Evolutionary conservation across 1,140 invertebrate genomes (phyloP).

Genomic region (Atopsyche davidsoni): DNA sequence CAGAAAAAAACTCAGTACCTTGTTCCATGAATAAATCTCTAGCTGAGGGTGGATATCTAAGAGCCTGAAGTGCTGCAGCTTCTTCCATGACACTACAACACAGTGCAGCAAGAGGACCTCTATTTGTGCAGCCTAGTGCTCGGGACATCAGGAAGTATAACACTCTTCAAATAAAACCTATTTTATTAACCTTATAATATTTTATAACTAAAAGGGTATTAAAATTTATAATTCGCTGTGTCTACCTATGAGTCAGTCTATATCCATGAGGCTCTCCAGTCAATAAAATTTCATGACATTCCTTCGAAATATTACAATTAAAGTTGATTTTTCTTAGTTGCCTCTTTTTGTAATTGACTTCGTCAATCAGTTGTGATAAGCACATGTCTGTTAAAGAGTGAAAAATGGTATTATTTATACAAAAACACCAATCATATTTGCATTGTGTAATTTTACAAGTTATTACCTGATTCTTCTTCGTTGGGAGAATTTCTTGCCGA

Average conservation of each 20-base stretch:
- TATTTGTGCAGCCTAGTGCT: slow-evolving; percentile 8
- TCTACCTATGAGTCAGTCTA: slow-evolving; percentile 18
- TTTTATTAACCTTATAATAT: neutral
- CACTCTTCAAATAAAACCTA: slow-evolving; percentile 12
- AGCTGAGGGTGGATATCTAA: slow-evolving; percentile 1
- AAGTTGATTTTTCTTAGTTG: neutral
- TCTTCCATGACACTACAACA: slow-evolving; percentile 20
- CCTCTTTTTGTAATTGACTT: neutral
- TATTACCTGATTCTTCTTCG: slow-evolving; percentile 19
- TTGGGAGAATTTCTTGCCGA: slow-evolving; percentile 13
- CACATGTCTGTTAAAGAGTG: slow-evolving; percentile 16
- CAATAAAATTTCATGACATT: slow-evolving; percentile 10
- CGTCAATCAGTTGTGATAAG: slow-evolving; percentile 17
- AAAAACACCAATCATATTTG: too few species aligned
- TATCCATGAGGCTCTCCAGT: slow-evolving; percentile 13
- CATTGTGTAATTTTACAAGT: neutral
- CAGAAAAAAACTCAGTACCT: slow-evolving; percentile 13
- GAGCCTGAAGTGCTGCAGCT: slow-evolving; percentile 1
- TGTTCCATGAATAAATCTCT: slow-evolving; percentile 25
- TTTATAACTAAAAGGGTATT: too few species aligned
- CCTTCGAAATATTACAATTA: slow-evolving; percentile 3
- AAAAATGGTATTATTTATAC: too few species aligned
- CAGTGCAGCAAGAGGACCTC: neutral
- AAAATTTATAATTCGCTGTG: slow-evolving; percentile 1
- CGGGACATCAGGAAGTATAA: slow-evolving; percentile 14